Percentiles rank a stretch among this genome's conserved stretches.
These are phyloP conservation scores for Drosophila nikananu DNA, from an alignment of 1,140 invertebrate species.

Conservation along the genomic window DNA sequence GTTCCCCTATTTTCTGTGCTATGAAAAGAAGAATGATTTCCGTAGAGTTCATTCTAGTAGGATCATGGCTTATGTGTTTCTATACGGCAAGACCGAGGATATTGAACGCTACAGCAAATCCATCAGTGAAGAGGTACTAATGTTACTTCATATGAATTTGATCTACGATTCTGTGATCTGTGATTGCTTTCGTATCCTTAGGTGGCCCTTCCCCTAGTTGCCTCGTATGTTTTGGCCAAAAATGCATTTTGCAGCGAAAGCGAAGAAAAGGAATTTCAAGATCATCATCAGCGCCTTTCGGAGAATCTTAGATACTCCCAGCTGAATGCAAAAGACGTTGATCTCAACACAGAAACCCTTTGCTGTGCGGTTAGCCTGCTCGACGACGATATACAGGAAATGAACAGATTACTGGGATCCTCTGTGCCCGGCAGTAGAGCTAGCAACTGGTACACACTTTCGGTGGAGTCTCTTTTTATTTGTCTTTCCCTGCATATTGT, in stretches of 20 bases:
- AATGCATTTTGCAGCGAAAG: conserved; percentile 32
- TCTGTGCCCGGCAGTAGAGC: not conserved
- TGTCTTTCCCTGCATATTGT: conserved; percentile 40
- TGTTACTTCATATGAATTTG: too few species aligned
- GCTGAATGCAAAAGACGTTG: conserved; percentile 19
- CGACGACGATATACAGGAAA: conserved; percentile 45
- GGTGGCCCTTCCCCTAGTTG: conserved; percentile 23
- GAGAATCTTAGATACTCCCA: conserved; percentile 30
- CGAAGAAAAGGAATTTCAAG: conserved; percentile 16
- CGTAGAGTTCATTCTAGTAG: conserved; percentile 25
- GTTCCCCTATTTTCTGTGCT: conserved; percentile 73
- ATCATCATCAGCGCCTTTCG: conserved; percentile 28
- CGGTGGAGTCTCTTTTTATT: conserved; percentile 26
- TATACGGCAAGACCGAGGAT: conserved; percentile 56
- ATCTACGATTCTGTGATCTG: too few species aligned
- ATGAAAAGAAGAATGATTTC: conserved; percentile 47
- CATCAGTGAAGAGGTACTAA: conserved; percentile 22
- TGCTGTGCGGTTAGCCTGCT: conserved; percentile 32
- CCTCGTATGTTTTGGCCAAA: conserved; percentile 29
- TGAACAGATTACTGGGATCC: conserved; percentile 31
- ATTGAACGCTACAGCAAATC: conserved; percentile 32
- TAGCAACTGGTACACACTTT: conserved; percentile 47
- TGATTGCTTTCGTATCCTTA: not conserved
- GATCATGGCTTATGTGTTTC: conserved; percentile 50
- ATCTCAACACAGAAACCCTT: conserved; percentile 42